Conservation (phyloP, 1,140 invertebrate species). For the Saxidomus purpurata region DNA sequence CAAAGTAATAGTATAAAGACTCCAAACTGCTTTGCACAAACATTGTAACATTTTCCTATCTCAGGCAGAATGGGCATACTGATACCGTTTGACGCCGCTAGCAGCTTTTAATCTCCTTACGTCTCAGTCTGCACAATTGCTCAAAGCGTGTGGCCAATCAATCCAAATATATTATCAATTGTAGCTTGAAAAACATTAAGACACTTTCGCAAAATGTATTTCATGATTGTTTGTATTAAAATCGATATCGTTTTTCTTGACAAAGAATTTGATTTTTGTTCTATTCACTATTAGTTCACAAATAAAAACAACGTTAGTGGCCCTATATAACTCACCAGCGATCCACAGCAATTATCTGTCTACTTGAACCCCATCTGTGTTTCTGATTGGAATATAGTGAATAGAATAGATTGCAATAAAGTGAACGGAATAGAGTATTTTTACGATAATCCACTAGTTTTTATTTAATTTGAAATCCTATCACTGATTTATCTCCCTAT, state of each 20-base stretch:
- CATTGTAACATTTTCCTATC: constrained; percentile 52
- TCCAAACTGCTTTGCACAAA: constrained; percentile 4
- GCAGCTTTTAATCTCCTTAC: not conserved
- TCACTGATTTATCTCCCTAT: too few species aligned
- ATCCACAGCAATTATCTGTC: too few species aligned
- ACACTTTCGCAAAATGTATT: not conserved
- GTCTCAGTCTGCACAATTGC: not conserved
- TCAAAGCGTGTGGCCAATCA: not conserved
- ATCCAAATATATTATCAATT: constrained; percentile 30
- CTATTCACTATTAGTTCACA: too few species aligned
- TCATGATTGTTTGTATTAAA: not conserved
- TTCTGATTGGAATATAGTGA: too few species aligned
- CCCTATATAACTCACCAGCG: too few species aligned
- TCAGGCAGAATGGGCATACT: not conserved
- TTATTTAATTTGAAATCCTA: too few species aligned
- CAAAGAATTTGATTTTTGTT: too few species aligned
- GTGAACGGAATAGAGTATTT: too few species aligned
- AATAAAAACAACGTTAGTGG: too few species aligned
- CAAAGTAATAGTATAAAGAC: not conserved
- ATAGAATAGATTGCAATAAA: too few species aligned
- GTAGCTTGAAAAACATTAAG: not conserved
- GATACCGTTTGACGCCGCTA: not conserved
- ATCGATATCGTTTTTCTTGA: not conserved
- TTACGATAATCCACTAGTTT: too few species aligned
- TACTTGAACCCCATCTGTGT: too few species aligned